Base-by-base conservation (phyloP, 2,797 vertebrate genomes). In the Echeneis naucrates region DNA sequence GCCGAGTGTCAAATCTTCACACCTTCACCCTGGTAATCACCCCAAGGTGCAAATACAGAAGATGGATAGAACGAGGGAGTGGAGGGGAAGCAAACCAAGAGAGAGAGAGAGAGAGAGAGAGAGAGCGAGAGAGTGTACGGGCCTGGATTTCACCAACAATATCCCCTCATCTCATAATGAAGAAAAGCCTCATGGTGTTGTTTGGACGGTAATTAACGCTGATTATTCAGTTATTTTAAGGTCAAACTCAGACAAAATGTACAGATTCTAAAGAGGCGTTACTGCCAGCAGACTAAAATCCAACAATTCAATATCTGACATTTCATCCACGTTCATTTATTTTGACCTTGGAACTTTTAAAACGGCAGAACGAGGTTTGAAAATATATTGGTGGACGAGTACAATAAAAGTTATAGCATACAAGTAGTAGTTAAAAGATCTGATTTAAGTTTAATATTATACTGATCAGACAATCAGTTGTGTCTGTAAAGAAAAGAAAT, bases 1-100 rank as follows among this genome's bases (percentile, higher is more conserved):
- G 94, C 96, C 92, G 94, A 96, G 95, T 96, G 94, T 96, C 96
- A 95, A 94, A 96, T 95, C 96, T 97, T 97, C 96, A 96, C 95
- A 97, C 95, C 95, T 96, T 95, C 93, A 90, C 94, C 87, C 87
- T 95, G 94, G 95, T 97, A 96, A 97, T 96, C 94, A 96, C 92
- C 93, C 92, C 90, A 95, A 95, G 95, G 95, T 94, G 89, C 93
- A 96, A 97, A 97, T 95, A 93, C 96, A 96, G 87, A 87, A 88
- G 91, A 91, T 78, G 83, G 89, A 91, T 86, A 79, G 85, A 82
- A 80, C 0, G 23, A 47, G 38, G 38, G 55, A 72, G 68, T 52
- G 57, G 76, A 60, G 51, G 65, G 52, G 48, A 54, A 52, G 13
- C 37, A 23, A 21, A 17, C n/a, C n/a, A 52, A 37, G 72, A 45